Conservation (phyloP, 2,113 vertebrate genomes). For the Carassius gibelio region DNA sequence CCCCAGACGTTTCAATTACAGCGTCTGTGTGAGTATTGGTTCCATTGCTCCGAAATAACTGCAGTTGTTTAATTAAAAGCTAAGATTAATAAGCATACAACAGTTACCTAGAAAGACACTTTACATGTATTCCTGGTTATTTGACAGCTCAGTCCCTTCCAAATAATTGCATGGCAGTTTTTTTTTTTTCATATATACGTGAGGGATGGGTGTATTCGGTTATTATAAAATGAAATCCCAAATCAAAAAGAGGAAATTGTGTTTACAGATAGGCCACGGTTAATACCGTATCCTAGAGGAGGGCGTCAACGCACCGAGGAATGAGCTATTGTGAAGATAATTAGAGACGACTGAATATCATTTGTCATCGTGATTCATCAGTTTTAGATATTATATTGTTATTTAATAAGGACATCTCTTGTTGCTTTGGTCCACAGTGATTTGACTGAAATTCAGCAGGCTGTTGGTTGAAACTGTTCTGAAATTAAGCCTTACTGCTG, state of each 20-base stretch:
- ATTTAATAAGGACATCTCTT: conserved; percentile 5
- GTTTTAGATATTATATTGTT: conserved; percentile 22
- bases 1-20: conserved; percentile 24
- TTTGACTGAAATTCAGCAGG: neutral
- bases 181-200: neutral
- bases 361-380: conserved; percentile 20
- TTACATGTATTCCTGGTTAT: neutral
- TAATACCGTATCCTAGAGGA: conserved; percentile 21
- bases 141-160: conserved; percentile 6
- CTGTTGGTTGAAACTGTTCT: neutral
- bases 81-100: conserved; percentile 37
- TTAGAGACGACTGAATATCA: conserved; percentile 21
- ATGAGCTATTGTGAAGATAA: conserved; percentile 32
- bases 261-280: conserved; percentile 7
- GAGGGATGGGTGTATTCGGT: conserved; percentile 21
- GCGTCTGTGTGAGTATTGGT: neutral
- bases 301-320: neutral
- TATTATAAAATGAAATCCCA: conserved; percentile 34
- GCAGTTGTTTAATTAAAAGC: conserved; percentile 47
- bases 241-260: conserved; percentile 33
- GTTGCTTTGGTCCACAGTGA: neutral
- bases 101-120: conserved; percentile 1
- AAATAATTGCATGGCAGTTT: conserved; percentile 42
- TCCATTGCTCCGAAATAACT: conserved; percentile 19
- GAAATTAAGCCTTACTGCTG: neutral